phyloP scores from a whole-genome alignment of 2,888 invertebrate genomes.

The Yponomeuta cagnagella region DNA sequence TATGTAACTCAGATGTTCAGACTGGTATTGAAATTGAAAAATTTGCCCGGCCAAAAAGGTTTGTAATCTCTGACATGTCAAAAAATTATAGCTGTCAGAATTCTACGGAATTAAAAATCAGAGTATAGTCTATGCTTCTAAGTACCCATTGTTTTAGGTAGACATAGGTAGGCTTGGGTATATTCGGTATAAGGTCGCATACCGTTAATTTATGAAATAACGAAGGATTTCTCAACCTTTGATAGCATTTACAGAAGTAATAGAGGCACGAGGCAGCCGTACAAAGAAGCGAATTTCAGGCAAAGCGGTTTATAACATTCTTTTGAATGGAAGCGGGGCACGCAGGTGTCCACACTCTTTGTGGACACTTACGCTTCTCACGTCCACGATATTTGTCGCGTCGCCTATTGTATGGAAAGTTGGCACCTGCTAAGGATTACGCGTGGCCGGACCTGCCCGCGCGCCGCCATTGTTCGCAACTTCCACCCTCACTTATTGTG shows the following conservation, averaged over 20 bases:
- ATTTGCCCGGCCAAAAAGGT: too few species aligned
- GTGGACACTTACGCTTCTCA: constrained; percentile 36
- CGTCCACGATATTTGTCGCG: constrained; percentile 39
- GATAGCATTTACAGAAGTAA: neutral
- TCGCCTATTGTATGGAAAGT: constrained; percentile 45
- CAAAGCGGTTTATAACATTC: constrained; percentile 9
- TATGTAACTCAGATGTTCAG: too few species aligned
- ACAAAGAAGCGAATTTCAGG: neutral
- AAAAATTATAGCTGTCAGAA: too few species aligned
- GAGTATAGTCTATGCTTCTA: too few species aligned
- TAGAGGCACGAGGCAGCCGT: neutral
- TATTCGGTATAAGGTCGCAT: neutral
- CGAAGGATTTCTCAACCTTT: neutral
- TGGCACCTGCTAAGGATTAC: constrained; percentile 57
- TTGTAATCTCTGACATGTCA: too few species aligned
- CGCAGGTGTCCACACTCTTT: constrained; percentile 9
- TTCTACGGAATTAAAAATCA: too few species aligned
- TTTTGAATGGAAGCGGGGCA: constrained; percentile 7
- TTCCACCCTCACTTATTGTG: constrained; percentile 41
- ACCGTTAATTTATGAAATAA: neutral
- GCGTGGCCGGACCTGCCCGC: constrained; percentile 7
- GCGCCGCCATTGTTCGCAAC: constrained; percentile 38
- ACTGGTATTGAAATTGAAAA: too few species aligned
- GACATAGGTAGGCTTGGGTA: neutral
- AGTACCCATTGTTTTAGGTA: constrained; percentile 17